phyloP scores from a whole-genome alignment of 2,113 vertebrate genomes.

The Bubo scandiacus region DNA sequence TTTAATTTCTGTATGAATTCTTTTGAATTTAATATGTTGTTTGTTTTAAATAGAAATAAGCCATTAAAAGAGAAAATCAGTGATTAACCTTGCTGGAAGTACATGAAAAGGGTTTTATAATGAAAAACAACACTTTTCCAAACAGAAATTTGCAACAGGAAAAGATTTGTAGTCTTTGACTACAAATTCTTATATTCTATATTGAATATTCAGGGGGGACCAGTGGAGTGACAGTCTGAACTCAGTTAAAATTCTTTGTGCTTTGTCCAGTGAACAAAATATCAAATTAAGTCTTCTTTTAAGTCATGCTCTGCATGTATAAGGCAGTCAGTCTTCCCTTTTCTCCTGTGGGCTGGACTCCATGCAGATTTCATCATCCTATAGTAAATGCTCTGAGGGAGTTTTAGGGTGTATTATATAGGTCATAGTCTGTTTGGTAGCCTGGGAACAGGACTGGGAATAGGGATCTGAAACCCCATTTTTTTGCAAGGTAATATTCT shows the following conservation, averaged over 20 bases:
- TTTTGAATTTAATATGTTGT: background rate
- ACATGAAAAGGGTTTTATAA: background rate
- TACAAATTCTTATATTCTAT: background rate
- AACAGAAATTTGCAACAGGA: background rate
- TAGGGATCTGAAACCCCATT: background rate
- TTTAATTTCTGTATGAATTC: background rate
- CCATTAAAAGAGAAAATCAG: background rate
- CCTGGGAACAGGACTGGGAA: background rate
- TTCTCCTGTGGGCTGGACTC: background rate
- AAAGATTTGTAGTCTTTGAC: background rate
- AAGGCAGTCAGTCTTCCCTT: background rate
- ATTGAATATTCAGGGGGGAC: background rate
- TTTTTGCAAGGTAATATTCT: background rate
- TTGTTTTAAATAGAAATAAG: background rate
- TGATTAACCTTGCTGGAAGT: background rate
- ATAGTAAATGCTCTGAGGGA: background rate
- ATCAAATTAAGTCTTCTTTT: background rate
- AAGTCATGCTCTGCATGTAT: fast-evolving
- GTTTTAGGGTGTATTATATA: background rate
- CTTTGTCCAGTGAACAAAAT: background rate
- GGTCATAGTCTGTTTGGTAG: background rate
- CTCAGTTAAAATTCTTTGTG: background rate
- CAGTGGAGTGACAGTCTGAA: background rate
- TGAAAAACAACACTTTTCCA: background rate
- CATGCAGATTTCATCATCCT: background rate